Base-by-base conservation (phyloP, 2,888 invertebrate species). In the Caenorhabditis afra region DNA sequence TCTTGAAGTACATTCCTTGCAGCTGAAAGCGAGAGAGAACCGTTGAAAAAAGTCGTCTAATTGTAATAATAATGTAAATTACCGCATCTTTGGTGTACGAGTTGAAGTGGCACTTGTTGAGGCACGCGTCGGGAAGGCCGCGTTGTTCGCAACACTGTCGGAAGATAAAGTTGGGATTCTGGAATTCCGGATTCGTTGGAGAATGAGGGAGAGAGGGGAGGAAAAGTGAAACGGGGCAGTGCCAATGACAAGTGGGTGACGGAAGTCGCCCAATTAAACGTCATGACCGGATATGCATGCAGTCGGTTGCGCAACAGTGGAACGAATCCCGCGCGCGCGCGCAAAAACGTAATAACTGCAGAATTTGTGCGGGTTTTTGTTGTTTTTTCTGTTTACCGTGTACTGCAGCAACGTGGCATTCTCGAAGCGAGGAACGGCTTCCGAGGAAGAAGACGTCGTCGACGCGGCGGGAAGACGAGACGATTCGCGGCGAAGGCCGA, bases 1-100 rank as follows among this genome's bases (percentile, higher is more conserved):
- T 86, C 57, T 89, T 90, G 80, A 89, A 89, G 79, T 86, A 90
- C 89, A 89, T 89, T 39, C 75, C 68, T 88, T 89, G 88, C 10
- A 89, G 82, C 87, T 89, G 71, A 81, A 88, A 79, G 2, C 14
- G 0, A 20, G n/a, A 8, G n/a, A 22, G 8, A 8, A 5, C 29
- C 29, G 29, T 29, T 29, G n/a, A n/a, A n/a, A n/a, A n/a, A n/a
- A n/a, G n/a, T n/a, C n/a, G n/a, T n/a, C n/a, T n/a, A n/a, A n/a
- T n/a, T n/a, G n/a, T n/a, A n/a, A n/a, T n/a, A n/a, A n/a, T n/a
- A n/a, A n/a, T n/a, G n/a, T n/a, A n/a, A n/a, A n/a, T n/a, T 49
- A 87, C 88, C 53, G 85, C 79, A 70, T 89, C 88, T 47, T 87
- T 90, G 14, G 86, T 88, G 75, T 83, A 89, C 3, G 81, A 74